Conservation (phyloP, 2,113 vertebrate genomes). For the Cyphomyrus plagiostoma region DNA sequence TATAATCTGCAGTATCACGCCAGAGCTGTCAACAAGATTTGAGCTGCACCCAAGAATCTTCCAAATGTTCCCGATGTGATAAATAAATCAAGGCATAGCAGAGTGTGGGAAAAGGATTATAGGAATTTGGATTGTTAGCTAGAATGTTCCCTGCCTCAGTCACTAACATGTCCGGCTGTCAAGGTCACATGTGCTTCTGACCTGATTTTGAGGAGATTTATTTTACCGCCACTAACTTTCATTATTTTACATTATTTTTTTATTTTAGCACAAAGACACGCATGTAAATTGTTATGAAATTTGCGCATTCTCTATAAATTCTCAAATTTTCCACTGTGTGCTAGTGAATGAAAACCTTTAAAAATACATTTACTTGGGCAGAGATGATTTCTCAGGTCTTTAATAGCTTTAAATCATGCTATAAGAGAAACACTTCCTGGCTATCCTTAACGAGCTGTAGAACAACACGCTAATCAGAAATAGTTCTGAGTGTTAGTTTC, state of each 20-base stretch:
- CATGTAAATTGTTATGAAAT: neutral
- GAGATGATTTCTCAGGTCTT: neutral
- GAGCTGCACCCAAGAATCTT: neutral
- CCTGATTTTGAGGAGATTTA: neutral
- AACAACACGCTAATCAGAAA: neutral
- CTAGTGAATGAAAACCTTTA: neutral
- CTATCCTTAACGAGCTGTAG: neutral
- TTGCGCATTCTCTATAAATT: neutral
- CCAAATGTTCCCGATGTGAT: constrained; percentile 17
- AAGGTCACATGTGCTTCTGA: neutral
- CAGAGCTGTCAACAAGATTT: neutral
- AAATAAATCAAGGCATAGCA: constrained; percentile 17
- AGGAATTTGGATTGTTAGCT: neutral
- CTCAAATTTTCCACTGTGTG: neutral
- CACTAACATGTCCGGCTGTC: neutral
- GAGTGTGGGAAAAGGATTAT: neutral
- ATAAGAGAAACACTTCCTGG: neutral
- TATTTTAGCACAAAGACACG: neutral
- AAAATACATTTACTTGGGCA: neutral
- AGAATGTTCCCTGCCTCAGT: neutral
- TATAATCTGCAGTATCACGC: neutral
- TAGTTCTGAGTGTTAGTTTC: neutral
- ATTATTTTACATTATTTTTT: neutral
- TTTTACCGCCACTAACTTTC: neutral
- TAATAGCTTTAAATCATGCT: neutral